Evolutionary conservation across 2,113 vertebrate genomes (phyloP).

Genomic region (Epinephelus fuscoguttatus): DNA sequence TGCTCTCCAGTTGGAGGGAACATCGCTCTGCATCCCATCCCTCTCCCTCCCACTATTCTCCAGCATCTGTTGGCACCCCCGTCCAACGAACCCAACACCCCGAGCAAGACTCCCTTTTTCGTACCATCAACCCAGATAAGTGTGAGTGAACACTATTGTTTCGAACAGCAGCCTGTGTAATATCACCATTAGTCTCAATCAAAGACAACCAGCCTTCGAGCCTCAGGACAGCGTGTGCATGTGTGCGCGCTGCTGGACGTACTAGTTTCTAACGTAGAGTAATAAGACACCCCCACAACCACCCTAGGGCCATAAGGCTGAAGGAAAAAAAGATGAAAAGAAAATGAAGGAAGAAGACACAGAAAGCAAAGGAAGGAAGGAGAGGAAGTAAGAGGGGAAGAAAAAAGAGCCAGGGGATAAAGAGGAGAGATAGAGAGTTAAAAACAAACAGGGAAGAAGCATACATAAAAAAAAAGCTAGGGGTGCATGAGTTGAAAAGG

Average conservation of each 20-base stretch:
- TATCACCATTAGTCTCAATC: slow-evolving; percentile 81
- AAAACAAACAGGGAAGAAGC: slow-evolving; percentile 52
- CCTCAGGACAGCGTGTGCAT: slow-evolving; percentile 37
- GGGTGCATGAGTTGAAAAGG: slow-evolving; percentile 4
- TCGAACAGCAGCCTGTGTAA: slow-evolving; percentile 74
- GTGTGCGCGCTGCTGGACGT: slow-evolving; percentile 30
- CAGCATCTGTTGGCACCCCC: slow-evolving; percentile 14
- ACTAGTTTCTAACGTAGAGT: slow-evolving; percentile 57
- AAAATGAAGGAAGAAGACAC: slow-evolving; percentile 42
- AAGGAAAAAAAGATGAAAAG: slow-evolving; percentile 60
- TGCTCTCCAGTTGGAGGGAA: not conserved
- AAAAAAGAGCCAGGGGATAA: slow-evolving; percentile 30
- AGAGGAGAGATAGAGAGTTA: slow-evolving; percentile 19
- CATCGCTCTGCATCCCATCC: not conserved
- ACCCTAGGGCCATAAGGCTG: slow-evolving; percentile 52
- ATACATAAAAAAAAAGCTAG: slow-evolving; percentile 27
- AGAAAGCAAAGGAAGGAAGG: slow-evolving; percentile 55
- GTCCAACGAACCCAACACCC: slow-evolving; percentile 28
- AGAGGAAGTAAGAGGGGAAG: slow-evolving; percentile 6
- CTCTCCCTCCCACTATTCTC: slow-evolving; percentile 17
- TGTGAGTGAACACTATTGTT: slow-evolving; percentile 79
- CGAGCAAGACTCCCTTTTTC: slow-evolving; percentile 55
- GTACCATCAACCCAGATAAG: slow-evolving; percentile 71
- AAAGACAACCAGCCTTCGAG: slow-evolving; percentile 66
- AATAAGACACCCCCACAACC: slow-evolving; percentile 55